phyloP scores from a whole-genome alignment of 2,888 invertebrate species.

The Amphipoea lucens region DNA sequence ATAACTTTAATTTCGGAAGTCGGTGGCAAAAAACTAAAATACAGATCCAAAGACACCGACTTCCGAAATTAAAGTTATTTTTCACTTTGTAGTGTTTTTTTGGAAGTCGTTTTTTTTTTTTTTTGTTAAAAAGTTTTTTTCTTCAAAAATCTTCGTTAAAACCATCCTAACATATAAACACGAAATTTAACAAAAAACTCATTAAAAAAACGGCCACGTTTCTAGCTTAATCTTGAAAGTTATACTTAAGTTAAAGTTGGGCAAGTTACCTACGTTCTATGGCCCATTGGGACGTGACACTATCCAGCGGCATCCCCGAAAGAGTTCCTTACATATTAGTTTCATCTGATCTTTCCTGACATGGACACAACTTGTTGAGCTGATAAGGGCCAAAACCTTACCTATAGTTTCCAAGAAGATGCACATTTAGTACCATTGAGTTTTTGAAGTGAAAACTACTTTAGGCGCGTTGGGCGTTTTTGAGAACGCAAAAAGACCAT shows the following conservation, averaged over 20 bases:
- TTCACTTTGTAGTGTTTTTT: too few relatives aligned
- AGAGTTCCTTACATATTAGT: conserved; percentile 49
- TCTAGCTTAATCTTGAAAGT: conserved; percentile 54
- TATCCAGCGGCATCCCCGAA: conserved; percentile 50
- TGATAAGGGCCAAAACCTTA: conserved; percentile 36
- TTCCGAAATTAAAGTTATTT: too few relatives aligned
- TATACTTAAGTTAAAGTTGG: conserved; percentile 53
- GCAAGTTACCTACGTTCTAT: conserved; percentile 54
- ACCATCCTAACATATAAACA: conserved; percentile 23
- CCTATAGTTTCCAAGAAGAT: conserved; percentile 27
- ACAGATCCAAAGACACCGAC: too few relatives aligned
- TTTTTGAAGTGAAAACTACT: neutral
- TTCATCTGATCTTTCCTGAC: conserved; percentile 53
- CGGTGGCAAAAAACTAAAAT: too few relatives aligned
- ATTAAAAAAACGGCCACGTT: conserved; percentile 56
- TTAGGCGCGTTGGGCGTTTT: too few relatives aligned
- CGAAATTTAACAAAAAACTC: conserved; percentile 51
- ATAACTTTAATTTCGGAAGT: too few relatives aligned
- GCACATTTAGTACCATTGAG: neutral
- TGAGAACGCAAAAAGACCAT: too few relatives aligned
- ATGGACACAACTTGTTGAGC: conserved; percentile 44
- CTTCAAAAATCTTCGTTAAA: neutral
- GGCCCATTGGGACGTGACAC: conserved; percentile 54
- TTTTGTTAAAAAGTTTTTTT: too few relatives aligned
- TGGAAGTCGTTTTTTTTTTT: too few relatives aligned